A percentile compares a stretch with the other conserved stretches of the same genome.
These are phyloP conservation scores for Elgaria multicarinata DNA, from an alignment of 2,113 vertebrate species.

Conservation along the genomic window DNA sequence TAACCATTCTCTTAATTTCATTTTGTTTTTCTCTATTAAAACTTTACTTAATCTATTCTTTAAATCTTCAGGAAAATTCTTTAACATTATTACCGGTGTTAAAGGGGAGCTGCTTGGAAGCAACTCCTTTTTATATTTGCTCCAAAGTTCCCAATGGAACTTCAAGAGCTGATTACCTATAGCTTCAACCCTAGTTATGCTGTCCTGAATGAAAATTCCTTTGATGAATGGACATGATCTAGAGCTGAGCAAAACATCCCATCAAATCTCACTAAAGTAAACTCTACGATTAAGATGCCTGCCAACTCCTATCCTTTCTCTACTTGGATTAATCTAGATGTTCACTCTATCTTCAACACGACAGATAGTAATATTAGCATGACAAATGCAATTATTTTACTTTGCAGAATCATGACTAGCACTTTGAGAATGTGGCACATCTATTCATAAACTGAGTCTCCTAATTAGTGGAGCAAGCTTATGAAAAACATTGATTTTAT, in stretches of 20 bases:
- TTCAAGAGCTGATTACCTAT: too few species aligned
- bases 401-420: background rate
- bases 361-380: background rate
- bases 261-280: background rate
- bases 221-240: background rate
- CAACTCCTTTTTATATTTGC: too few species aligned
- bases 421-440: background rate
- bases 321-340: background rate
- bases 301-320: background rate
- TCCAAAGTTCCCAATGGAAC: too few species aligned
- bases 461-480: background rate
- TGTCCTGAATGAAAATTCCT: background rate
- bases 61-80: too few species aligned
- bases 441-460: slow-evolving; percentile 11
- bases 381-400: background rate
- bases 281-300: background rate
- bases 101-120: too few species aligned
- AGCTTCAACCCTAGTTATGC: background rate
- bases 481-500: slow-evolving; percentile 20
- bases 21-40: too few species aligned
- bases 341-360: background rate
- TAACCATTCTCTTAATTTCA: too few species aligned
- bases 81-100: too few species aligned
- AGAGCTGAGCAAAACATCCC: background rate
- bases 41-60: too few species aligned